Conservation (phyloP, 2,888 invertebrate species). For the Rugalucina vietnamica region DNA sequence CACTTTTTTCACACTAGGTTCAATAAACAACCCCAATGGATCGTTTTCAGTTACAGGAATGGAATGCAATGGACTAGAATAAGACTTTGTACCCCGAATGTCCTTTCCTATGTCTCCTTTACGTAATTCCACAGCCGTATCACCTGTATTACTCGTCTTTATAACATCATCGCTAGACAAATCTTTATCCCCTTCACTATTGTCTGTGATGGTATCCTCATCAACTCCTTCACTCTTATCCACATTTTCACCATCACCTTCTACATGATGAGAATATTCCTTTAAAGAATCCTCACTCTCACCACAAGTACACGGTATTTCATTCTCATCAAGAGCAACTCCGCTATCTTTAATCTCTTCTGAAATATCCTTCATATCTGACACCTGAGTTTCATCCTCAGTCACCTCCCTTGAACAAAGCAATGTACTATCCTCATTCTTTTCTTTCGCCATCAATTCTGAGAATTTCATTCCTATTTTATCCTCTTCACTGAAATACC, state of each 20-base stretch:
- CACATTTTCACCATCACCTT: not conserved
- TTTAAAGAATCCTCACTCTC: constrained; percentile 15
- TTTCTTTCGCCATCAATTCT: constrained; percentile 60
- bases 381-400: constrained; percentile 28
- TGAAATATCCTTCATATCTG: constrained; percentile 51
- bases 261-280: not conserved
- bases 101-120: not conserved
- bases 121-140: constrained; percentile 2
- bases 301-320: constrained; percentile 14
- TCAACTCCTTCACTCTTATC: not conserved
- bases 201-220: not conserved
- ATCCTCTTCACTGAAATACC: constrained; percentile 61
- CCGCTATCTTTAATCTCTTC: constrained; percentile 73
- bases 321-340: constrained; percentile 69
- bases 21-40: constrained; percentile 91
- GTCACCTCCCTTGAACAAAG: constrained; percentile 46
- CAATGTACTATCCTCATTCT: constrained; percentile 43
- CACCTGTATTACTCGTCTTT: not conserved
- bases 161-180: not conserved
- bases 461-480: constrained; percentile 58
- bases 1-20: constrained; percentile 14
- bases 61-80: constrained; percentile 66
- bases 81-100: constrained; percentile 7
- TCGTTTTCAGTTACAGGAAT: constrained; percentile 96
- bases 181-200: not conserved